These are phyloP conservation scores for Dermatophagoides farinae DNA, from an alignment of 1,140 invertebrate species.

Conservation along the genomic window DNA sequence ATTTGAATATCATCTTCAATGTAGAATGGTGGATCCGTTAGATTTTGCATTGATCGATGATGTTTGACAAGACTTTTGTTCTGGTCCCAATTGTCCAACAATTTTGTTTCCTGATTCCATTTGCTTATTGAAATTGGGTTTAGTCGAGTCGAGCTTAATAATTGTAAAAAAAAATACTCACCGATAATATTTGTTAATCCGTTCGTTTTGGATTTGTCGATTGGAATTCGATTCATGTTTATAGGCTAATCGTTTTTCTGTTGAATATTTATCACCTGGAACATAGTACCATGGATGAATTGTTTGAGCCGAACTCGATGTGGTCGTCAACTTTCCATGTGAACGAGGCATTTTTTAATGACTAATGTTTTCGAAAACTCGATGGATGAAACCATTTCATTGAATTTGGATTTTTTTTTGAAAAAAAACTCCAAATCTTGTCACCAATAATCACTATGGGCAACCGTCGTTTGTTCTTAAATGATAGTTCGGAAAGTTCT, in stretches of 20 bases:
- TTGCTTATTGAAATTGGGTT: background rate
- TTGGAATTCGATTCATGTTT: background rate
- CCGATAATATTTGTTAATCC: background rate
- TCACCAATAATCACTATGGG: too few relatives aligned
- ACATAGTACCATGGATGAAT: slow-evolving; percentile 14
- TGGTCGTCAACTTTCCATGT: too few relatives aligned
- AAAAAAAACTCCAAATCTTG: too few relatives aligned
- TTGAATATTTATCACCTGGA: background rate
- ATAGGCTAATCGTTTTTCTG: background rate
- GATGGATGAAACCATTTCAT: background rate
- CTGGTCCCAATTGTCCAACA: slow-evolving; percentile 1
- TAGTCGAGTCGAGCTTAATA: background rate
- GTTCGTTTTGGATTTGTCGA: background rate
- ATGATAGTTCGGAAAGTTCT: too few relatives aligned
- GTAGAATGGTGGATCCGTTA: background rate
- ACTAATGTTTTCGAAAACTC: background rate
- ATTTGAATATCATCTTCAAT: background rate
- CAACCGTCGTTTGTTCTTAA: too few relatives aligned
- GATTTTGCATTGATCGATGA: background rate
- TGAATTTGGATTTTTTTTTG: too few relatives aligned
- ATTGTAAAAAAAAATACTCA: background rate
- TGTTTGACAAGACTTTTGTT: background rate
- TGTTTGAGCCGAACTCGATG: background rate
- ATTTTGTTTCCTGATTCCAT: background rate
- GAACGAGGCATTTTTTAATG: background rate